A percentile compares a stretch with the other conserved stretches of the same genome.
These are phyloP conservation scores for Forpus xanthops DNA, from an alignment of 2,797 vertebrate genomes.

Conservation along the genomic window DNA sequence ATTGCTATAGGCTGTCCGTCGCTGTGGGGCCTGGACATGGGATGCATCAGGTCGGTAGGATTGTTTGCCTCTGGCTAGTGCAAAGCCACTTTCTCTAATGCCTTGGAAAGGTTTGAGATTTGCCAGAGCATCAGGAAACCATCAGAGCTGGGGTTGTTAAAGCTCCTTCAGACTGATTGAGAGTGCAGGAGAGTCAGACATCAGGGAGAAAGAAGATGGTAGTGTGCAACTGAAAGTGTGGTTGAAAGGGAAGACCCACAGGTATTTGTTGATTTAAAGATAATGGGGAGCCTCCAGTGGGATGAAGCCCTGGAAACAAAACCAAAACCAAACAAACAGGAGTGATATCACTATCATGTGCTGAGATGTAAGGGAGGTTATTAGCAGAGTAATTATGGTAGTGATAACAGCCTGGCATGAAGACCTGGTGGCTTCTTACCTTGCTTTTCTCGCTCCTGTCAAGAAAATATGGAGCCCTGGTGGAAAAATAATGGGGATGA, in stretches of 20 bases:
- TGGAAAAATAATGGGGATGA: neutral
- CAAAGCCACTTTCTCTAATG: neutral
- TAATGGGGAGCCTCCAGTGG: neutral
- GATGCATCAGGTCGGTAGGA: neutral
- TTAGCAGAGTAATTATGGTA: neutral
- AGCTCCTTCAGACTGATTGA: neutral
- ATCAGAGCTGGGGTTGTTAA: neutral
- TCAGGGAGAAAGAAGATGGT: neutral
- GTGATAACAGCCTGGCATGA: neutral
- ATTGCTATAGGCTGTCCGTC: neutral
- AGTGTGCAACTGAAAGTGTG: rapidly evolving
- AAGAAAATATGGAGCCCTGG: neutral
- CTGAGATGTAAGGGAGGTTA: neutral
- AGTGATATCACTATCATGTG: neutral
- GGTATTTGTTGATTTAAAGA: neutral
- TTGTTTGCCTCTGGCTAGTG: neutral
- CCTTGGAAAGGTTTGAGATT: neutral
- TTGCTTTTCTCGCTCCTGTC: neutral
- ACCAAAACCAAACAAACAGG: neutral
- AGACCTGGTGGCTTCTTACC: neutral
- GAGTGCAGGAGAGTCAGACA: neutral
- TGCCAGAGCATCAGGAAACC: neutral
- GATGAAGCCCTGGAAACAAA: neutral
- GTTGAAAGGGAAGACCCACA: neutral
- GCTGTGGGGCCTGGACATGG: neutral